Conservation (phyloP, 2,797 vertebrate species). For the Pelochelys cantorii region DNA sequence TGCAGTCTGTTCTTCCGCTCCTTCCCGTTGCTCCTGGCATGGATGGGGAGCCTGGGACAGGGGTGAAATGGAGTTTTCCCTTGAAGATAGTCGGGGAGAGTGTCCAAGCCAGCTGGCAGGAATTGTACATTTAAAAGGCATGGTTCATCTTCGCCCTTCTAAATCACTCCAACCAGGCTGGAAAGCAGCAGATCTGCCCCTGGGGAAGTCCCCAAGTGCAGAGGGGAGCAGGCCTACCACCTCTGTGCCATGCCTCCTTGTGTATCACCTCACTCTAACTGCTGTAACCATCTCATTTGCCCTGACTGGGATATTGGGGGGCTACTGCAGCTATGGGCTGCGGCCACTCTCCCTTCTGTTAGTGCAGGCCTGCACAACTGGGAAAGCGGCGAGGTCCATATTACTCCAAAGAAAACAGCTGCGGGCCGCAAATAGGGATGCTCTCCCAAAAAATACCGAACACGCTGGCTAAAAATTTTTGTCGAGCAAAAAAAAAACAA, state of each 20-base stretch:
- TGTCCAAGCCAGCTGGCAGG: neutral
- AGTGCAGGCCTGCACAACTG: too few relatives aligned
- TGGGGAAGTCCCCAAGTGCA: neutral
- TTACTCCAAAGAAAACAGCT: too few relatives aligned
- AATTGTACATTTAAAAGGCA: neutral
- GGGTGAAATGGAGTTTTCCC: neutral
- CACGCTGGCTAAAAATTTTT: too few relatives aligned
- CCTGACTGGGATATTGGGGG: neutral
- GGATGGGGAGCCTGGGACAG: accelerated
- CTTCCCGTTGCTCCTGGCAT: neutral
- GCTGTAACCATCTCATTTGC: neutral
- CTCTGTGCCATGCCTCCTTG: neutral
- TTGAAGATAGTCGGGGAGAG: neutral
- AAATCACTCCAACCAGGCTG: neutral
- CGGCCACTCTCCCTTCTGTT: neutral
- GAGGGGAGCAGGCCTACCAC: neutral
- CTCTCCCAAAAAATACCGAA: too few relatives aligned
- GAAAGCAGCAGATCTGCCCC: neutral
- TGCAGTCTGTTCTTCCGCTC: neutral
- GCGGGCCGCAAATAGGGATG: too few relatives aligned
- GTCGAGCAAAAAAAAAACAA: too few relatives aligned
- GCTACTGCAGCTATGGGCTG: neutral
- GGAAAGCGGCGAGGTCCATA: too few relatives aligned
- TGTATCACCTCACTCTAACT: neutral
- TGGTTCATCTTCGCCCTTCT: neutral